Base-by-base conservation (phyloP, 2,113 vertebrate species). In the Hoplias malabaricus region DNA sequence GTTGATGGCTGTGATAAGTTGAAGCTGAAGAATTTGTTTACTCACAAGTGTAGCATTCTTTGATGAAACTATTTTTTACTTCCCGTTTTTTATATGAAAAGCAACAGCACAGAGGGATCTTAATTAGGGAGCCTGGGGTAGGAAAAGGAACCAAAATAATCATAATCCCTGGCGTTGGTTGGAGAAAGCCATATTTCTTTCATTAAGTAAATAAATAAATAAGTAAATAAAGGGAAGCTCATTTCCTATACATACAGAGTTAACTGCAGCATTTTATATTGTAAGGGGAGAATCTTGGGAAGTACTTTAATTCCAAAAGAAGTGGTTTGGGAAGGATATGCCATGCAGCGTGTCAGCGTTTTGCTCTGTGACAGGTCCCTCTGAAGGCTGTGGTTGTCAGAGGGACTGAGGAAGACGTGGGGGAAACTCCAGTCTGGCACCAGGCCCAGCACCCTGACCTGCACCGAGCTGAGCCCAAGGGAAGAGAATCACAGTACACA, bases 281-380 rank as follows among this genome's bases (percentile, higher is more conserved):
- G 63, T 54, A 33, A 78, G 31, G 68, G 25, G 12, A 53, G 23
- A 34, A 54, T 38, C 16, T 78, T 50, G 67, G 76, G 23, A 78
- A 36, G 33, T 36, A 36, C n/a, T 8, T 63, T 63, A 31, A n/a
- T 34, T 19, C 3, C 23, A 16, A 57, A 61, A 61, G 33, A 61
- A 33, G 10, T 3, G 16, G 42, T 59, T 54, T 57, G 42, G 69
- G 69, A 72, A 36, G 34, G 38, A 73, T 72, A 79, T 56, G 59
- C 43, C 57, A 53, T 73, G 34, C 48, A 33, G 59, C 9, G 34
- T 42, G 77, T 79, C 77, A 79, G 77, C 77, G 42, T 59, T 79
- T 73, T 79, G 77, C 68, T 54, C 14, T 72, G 56, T 79, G 68
- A 73, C 46, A 43, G 69, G 46, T 71, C 73, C 65, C 48, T 77